A percentile compares a stretch with the other conserved stretches of the same genome.
phyloP scores from a whole-genome alignment of 2,797 vertebrate species.

The Sphenodon punctatus region DNA sequence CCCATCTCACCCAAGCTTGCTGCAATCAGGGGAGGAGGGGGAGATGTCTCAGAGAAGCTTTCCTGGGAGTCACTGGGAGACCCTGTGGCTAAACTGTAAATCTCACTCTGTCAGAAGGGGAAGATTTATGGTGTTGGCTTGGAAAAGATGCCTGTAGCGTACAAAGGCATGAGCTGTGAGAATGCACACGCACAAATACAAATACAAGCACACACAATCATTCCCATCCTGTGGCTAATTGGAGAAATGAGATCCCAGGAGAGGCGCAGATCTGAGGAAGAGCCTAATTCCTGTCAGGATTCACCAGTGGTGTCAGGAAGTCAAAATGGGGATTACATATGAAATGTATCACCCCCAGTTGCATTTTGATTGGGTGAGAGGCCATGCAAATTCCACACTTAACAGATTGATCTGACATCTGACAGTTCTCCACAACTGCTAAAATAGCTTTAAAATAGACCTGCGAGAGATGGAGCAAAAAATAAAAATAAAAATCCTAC shows the following conservation, averaged over 20 bases:
- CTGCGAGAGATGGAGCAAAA: slow-evolving; percentile 28
- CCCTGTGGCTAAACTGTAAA: slow-evolving; percentile 62
- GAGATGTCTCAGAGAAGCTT: too few relatives aligned
- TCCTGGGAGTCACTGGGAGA: slow-evolving; percentile 25
- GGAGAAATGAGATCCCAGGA: slow-evolving; percentile 23
- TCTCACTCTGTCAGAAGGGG: slow-evolving; percentile 55
- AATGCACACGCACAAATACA: not conserved
- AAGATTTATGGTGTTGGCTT: slow-evolving; percentile 59
- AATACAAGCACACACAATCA: not conserved
- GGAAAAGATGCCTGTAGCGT: slow-evolving; percentile 32
- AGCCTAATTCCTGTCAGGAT: slow-evolving; percentile 70
- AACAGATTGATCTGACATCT: slow-evolving; percentile 73
- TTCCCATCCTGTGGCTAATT: not conserved
- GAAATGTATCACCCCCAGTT: slow-evolving; percentile 73
- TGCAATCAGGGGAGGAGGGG: slow-evolving; percentile 22
- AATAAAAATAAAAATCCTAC: slow-evolving; percentile 40
- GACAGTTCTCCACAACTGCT: slow-evolving; percentile 72
- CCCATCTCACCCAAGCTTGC: not conserved
- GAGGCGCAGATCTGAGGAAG: slow-evolving; percentile 57
- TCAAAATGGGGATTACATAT: slow-evolving; percentile 72
- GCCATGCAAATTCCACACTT: slow-evolving; percentile 64
- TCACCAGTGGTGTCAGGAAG: slow-evolving; percentile 69
- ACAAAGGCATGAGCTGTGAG: not conserved
- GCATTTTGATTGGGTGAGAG: slow-evolving; percentile 76
- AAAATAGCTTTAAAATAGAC: slow-evolving; percentile 73